Base-by-base conservation (phyloP, 2,113 vertebrate genomes). In the Xiphophorus couchianus region DNA sequence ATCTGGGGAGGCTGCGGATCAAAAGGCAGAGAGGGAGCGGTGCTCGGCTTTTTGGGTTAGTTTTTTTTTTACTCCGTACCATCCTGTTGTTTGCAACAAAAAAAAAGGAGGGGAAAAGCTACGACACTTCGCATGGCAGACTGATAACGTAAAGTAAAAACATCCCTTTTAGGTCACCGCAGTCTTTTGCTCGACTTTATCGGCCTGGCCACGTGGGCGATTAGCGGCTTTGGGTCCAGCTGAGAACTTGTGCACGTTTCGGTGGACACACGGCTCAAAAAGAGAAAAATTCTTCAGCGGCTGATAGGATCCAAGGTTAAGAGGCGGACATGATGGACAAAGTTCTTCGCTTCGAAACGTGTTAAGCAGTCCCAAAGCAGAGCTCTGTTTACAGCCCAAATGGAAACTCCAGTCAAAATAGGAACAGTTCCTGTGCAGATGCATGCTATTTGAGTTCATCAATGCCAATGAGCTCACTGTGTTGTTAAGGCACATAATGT, bases 321-420 rank as follows among this genome's bases (percentile, higher is more conserved):
- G 77, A 73, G 15, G 71, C 51, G 71, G 76, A 75, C 71, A 27
- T 62, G 81, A 74, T 28, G 62, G 83, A 73, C 72, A 65, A 64
- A 42, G 39, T 29, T 48, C 63, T 84, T 69, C 37, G 70, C 74
- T 84, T 90, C 90, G 91, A 86, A 83, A 4, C 37, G 68, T 65
- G 42, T 76, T 85, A 80, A 62, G 76, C 74, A 61, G 84, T 87
- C 86, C 66, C 75, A 90, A 89, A 94, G 93, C 91, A 93, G 72
- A 42, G 78, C 84, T 81, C 62, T 29, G 72, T 78, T 88, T 89
- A 88, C 83, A 90, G 93, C 90, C 93, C 90, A 79, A 92, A 88
- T 88, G 84, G 90, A 85, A 77, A 83, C 66, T 81, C 63, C 82
- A 94, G 94, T 91, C 93, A 89, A 89, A 93, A 94, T 86, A 94